Base-by-base conservation (phyloP, 1,140 invertebrate species). In the Heliconius congener region DNA sequence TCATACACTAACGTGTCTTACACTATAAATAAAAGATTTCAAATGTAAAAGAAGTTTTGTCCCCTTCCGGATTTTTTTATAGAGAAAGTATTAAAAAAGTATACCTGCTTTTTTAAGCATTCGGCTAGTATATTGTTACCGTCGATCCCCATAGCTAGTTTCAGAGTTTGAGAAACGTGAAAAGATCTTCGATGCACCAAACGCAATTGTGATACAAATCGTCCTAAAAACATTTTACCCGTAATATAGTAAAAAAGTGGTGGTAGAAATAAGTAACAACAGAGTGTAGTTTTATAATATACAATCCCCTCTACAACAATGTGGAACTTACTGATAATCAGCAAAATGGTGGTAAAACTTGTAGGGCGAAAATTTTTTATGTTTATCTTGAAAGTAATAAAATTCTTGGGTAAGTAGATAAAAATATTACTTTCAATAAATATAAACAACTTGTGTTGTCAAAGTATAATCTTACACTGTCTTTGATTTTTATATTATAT, bases 121-220 rank as follows among this genome's bases (percentile, higher is more conserved):
- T 97, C 96, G 0, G 97, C 97, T 78, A 97, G 93, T 80, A 98
- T 96, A 85, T 96, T 95, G 92, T 97, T 97, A 70, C 97, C 97
- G 92, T 97, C 96, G 77, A 97, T 93, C 13, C 85, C 86, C 93
- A 94, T 94, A 50, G 83, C 85, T 91, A 85, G 86, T 74, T 83
- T 91, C 85, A 91, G 84, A 82, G 87, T 91, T 78, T 79, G 83
- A 13, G 90, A 88, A 79, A 90, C 77, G 85, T 92, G 88, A 80
- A 92, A 83, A 73, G 86, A 90, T 86, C 90, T 90, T 79, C 13
- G n/a, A 66, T 66, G 60, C 27, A 66, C 23, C 27, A 11, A 66
- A 66, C 82, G 86, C 50, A 85, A 74, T 73, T 52, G 42, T 76
- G 79, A 77, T 66, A 74, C 55, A 71, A 76, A 75, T 83, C 85